Conservation (phyloP, 1,140 invertebrate species). For the Cardiocondyla obscurior region DNA sequence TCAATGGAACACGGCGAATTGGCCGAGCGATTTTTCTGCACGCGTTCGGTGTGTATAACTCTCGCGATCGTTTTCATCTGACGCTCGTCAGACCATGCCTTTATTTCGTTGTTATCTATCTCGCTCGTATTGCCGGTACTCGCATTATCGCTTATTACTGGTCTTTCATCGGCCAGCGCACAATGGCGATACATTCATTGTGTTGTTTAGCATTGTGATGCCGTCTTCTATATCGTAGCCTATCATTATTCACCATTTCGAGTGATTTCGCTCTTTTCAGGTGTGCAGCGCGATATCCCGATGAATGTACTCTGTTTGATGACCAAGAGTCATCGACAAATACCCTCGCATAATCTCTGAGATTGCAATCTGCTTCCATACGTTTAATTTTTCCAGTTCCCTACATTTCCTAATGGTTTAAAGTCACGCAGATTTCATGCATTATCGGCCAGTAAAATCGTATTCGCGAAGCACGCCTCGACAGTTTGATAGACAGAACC, state of each 20-base stretch:
- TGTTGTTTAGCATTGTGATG: conserved; percentile 46
- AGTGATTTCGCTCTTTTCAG: conserved; percentile 31
- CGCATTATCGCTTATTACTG: conserved; percentile 49
- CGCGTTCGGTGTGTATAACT: background rate
- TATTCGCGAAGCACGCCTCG: background rate
- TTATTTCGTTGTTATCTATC: conserved; percentile 44
- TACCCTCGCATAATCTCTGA: background rate
- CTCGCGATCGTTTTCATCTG: conserved; percentile 25
- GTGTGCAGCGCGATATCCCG: background rate
- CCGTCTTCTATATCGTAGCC: conserved; percentile 8
- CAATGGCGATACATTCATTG: conserved; percentile 46
- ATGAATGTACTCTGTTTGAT: background rate
- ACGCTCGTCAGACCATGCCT: conserved; percentile 23
- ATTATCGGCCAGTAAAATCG: background rate
- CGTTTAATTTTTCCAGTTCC: background rate
- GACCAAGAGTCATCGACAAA: background rate
- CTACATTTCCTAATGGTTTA: background rate
- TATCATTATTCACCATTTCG: conserved; percentile 33
- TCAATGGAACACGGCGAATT: background rate
- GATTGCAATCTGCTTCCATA: background rate
- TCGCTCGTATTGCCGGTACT: conserved; percentile 10
- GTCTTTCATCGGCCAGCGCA: conserved; percentile 44
- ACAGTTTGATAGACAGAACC: background rate
- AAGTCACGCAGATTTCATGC: background rate
- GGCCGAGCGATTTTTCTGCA: background rate